A percentile compares a stretch with the other conserved stretches of the same genome.
Conservation (phyloP, 2,888 invertebrate genomes). For the Prenolepis imparis region DNA sequence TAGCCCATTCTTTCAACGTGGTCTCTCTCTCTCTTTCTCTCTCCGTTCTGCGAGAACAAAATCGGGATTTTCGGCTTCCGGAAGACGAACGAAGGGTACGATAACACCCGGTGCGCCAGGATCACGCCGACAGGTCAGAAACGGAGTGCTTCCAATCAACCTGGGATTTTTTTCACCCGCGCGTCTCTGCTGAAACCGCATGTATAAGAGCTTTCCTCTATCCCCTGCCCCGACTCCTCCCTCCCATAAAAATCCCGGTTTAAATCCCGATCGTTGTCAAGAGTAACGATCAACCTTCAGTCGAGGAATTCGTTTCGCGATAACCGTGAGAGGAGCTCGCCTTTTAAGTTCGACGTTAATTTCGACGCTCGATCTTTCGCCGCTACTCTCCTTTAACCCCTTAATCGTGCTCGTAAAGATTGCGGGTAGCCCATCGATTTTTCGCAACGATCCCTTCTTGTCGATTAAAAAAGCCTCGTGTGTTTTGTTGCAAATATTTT, state of each 20-base stretch:
- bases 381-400: conserved; percentile 40
- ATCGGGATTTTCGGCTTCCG: conserved; percentile 68
- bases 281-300: conserved; percentile 40
- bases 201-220: conserved; percentile 23
- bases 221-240: conserved; percentile 12
- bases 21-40: no score
- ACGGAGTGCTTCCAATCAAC: conserved; percentile 75
- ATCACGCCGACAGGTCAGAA: conserved; percentile 74
- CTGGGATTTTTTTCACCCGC: conserved; percentile 63
- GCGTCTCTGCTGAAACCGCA: conserved; percentile 55
- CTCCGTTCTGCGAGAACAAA: conserved; percentile 24
- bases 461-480: conserved; percentile 13
- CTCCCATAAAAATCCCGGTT: background rate
- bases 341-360: conserved; percentile 55
- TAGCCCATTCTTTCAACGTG: conserved; percentile 60
- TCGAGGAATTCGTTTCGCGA: conserved; percentile 30
- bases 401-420: conserved; percentile 54
- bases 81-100: conserved; percentile 75
- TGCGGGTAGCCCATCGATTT: conserved; percentile 38
- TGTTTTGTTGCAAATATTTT: background rate
- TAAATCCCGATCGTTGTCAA: conserved; percentile 23
- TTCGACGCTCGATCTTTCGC: conserved; percentile 48
- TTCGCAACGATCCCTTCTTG: conserved; percentile 16
- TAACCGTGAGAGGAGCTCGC: conserved; percentile 28
- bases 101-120: conserved; percentile 69